phyloP scores from a whole-genome alignment of 2,113 vertebrate species.

The Syngnathoides biaculeatus region DNA sequence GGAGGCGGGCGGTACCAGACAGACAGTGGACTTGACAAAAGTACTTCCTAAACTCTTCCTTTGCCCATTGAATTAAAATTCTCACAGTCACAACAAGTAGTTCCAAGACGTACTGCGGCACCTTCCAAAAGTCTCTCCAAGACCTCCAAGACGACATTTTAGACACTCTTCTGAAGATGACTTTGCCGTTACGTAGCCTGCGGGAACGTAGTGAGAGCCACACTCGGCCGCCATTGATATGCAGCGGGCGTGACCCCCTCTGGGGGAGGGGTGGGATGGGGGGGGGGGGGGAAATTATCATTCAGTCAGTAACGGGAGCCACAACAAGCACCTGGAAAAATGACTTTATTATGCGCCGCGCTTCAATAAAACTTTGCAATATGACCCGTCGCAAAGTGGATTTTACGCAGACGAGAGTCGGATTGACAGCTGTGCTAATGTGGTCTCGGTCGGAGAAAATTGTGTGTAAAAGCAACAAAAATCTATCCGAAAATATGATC shows the following conservation, averaged over 20 bases:
- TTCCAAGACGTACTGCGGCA: conserved; percentile 31
- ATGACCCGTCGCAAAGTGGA: conserved; percentile 65
- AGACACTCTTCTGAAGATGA: conserved; percentile 74
- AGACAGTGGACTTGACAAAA: not conserved
- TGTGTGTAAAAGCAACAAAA: not conserved
- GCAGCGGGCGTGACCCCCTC: conserved; percentile 58
- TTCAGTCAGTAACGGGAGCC: conserved; percentile 70
- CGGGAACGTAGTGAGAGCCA: conserved; percentile 73
- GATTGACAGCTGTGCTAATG: conserved; percentile 63
- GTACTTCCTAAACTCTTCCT: conserved; percentile 21
- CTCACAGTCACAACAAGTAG: conserved; percentile 37
- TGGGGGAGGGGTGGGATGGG: conserved; percentile 67
- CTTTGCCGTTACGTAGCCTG: conserved; percentile 70
- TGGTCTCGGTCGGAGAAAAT: conserved; percentile 51
- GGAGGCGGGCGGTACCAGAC: conserved; percentile 27
- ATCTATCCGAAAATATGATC: not conserved
- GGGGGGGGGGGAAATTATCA: conserved; percentile 72
- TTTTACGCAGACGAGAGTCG: conserved; percentile 63
- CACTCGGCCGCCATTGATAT: conserved; percentile 73
- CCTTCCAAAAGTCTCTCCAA: conserved; percentile 64
- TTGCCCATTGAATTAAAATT: conserved; percentile 32
- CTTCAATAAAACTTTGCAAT: conserved; percentile 67
- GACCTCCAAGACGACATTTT: conserved; percentile 74
- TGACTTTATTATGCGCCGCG: conserved; percentile 67
- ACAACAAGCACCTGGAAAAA: conserved; percentile 75